These are phyloP conservation scores for Zygaena filipendulae DNA, from an alignment of 2,888 invertebrate genomes.

Conservation along the genomic window DNA sequence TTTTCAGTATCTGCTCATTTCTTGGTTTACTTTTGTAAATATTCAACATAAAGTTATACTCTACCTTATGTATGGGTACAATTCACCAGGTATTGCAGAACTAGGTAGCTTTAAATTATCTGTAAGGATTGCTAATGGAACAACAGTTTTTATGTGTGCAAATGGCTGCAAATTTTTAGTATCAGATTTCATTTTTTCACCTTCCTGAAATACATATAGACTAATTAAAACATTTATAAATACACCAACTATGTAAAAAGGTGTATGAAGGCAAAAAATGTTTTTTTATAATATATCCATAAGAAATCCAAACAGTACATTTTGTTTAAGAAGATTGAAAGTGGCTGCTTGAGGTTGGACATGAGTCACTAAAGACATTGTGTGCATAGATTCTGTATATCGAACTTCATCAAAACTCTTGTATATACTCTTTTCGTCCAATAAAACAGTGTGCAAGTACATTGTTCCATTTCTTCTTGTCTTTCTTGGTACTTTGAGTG, in stretches of 20 bases:
- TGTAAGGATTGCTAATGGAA: slow-evolving; percentile 81
- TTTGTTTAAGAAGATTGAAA: slow-evolving; percentile 74
- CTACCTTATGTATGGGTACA: slow-evolving; percentile 71
- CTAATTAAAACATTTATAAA: slow-evolving; percentile 3
- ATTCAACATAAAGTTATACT: too few relatives aligned
- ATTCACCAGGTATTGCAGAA: slow-evolving; percentile 75
- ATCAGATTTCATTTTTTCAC: slow-evolving; percentile 20
- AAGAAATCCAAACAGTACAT: too few relatives aligned
- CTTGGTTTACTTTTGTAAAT: too few relatives aligned
- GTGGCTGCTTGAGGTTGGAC: slow-evolving; percentile 79
- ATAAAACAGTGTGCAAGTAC: slow-evolving; percentile 78
- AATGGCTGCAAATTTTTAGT: slow-evolving; percentile 58
- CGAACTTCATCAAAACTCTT: slow-evolving; percentile 68
- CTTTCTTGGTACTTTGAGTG: slow-evolving; percentile 75
- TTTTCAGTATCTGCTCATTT: too few relatives aligned
- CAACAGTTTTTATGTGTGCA: slow-evolving; percentile 79
- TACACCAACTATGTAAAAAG: too few relatives aligned
- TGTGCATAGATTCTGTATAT: slow-evolving; percentile 70
- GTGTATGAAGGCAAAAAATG: too few relatives aligned
- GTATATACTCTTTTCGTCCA: slow-evolving; percentile 59
- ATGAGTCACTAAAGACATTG: slow-evolving; percentile 77
- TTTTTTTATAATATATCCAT: too few relatives aligned
- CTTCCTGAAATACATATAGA: slow-evolving; percentile 26
- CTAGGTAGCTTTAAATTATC: slow-evolving; percentile 75
- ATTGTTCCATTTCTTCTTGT: slow-evolving; percentile 88